A percentile compares a stretch with the other conserved stretches of the same genome.
Evolutionary conservation across 2,888 invertebrate species (phyloP).

Genomic region (Eristalis pertinax): DNA sequence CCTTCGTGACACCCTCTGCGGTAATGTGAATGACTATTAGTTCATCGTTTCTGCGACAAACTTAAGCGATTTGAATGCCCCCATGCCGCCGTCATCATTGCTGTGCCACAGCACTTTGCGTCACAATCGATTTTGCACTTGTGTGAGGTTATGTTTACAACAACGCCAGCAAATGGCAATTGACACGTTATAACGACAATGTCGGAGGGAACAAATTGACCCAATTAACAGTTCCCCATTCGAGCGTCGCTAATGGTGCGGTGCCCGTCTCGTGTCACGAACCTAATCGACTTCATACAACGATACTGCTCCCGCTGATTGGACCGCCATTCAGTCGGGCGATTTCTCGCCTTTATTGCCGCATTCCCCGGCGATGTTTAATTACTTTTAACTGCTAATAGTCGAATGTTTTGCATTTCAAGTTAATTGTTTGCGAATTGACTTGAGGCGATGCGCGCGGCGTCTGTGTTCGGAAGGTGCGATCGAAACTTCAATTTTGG

Average conservation of each 20-base stretch:
- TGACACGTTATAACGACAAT: constrained; percentile 8
- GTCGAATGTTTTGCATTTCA: constrained; percentile 6
- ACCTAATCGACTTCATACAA: background rate
- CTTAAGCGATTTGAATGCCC: background rate
- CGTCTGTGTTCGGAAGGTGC: background rate
- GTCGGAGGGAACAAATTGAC: constrained; percentile 18
- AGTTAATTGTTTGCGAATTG: background rate
- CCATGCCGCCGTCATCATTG: background rate
- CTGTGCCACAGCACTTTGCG: background rate
- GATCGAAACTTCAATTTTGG: background rate
- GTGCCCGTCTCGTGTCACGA: background rate
- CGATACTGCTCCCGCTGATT: background rate
- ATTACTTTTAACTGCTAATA: constrained; percentile 15
- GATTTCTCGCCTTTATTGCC: constrained; percentile 4
- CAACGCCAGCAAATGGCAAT: background rate
- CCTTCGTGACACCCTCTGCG: no score
- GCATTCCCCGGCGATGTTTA: background rate
- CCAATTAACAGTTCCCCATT: constrained; percentile 8
- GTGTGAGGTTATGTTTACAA: background rate
- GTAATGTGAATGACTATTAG: background rate
- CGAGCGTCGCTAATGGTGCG: background rate
- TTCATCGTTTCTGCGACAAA: background rate
- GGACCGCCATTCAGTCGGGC: background rate
- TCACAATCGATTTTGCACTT: background rate
- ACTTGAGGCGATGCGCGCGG: background rate